These are phyloP conservation scores for Drosophila siamana DNA, from an alignment of 2,888 invertebrate genomes.

Conservation along the genomic window DNA sequence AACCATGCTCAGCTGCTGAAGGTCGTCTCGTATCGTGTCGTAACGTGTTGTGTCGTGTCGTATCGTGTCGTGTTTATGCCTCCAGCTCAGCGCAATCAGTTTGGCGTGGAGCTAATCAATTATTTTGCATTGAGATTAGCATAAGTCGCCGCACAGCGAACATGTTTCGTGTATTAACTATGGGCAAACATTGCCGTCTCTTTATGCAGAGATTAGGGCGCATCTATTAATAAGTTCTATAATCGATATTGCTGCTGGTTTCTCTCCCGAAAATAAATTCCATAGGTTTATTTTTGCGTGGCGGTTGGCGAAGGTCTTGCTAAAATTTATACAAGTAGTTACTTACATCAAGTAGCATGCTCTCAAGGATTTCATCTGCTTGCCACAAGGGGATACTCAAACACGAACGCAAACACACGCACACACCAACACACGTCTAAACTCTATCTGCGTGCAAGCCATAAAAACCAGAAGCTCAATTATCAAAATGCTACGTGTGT, in stretches of 20 bases:
- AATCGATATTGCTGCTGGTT: conserved; percentile 9
- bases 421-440: conserved; percentile 17
- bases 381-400: conserved; percentile 18
- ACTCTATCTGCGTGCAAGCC: conserved; percentile 68
- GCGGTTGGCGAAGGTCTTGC: conserved; percentile 12
- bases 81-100: not conserved
- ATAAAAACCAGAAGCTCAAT: conserved; percentile 80
- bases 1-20: no score
- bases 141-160: not conserved
- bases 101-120: not conserved
- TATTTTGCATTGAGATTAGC: not conserved
- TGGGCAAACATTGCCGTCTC: not conserved
- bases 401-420: not conserved
- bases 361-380: conserved; percentile 40
- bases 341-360: conserved; percentile 39
- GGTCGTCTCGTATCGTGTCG: no score
- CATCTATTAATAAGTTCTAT: conserved; percentile 13
- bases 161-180: conserved; percentile 1
- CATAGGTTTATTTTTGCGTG: conserved; percentile 10
- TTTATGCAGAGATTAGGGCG: conserved; percentile 7
- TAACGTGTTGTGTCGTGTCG: no score
- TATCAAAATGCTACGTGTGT: conserved; percentile 77
- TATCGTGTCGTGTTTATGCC: not conserved
- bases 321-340: conserved; percentile 58
- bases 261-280: conserved; percentile 2